A percentile compares a stretch with the other conserved stretches of the same genome.
Evolutionary conservation across 1,140 invertebrate genomes (phyloP).

Genomic region (Thereuonema tuberculata): DNA sequence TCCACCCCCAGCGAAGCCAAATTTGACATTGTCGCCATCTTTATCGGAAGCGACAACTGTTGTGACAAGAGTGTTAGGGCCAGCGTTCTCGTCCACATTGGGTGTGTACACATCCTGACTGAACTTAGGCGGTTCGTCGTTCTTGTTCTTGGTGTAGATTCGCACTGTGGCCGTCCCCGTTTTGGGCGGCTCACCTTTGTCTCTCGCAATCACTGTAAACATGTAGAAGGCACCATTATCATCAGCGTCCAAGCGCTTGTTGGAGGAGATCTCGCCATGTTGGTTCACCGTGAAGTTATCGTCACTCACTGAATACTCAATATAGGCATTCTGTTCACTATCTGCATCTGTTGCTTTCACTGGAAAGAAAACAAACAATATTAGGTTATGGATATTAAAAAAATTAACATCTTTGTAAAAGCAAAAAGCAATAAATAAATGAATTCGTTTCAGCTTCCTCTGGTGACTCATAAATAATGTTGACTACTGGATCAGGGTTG

Average conservation of each 20-base stretch:
- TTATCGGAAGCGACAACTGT: conserved; percentile 91
- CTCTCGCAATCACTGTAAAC: conserved; percentile 79
- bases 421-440: no score
- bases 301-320: conserved; percentile 80
- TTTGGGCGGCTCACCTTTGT: conserved; percentile 81
- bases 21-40: conserved; percentile 85
- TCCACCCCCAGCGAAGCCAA: conserved; percentile 81
- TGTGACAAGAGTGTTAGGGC: conserved; percentile 81
- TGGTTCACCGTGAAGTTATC: conserved; percentile 86
- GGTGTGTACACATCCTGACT: conserved; percentile 92
- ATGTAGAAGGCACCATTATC: conserved; percentile 95
- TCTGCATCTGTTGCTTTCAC: conserved; percentile 87
- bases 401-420: no score
- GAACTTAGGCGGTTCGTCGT: conserved; percentile 91
- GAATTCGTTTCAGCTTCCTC: no score
- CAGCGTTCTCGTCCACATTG: conserved; percentile 89
- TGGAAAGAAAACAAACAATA: conserved; percentile 11
- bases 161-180: conserved; percentile 81
- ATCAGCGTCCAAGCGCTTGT: conserved; percentile 84
- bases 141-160: conserved; percentile 90
- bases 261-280: conserved; percentile 79
- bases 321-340: conserved; percentile 82
- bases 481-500: no score
- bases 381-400: neutral
- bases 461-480: no score